phyloP scores from a whole-genome alignment of 2,797 vertebrate genomes.

The Epinephelus awoara region DNA sequence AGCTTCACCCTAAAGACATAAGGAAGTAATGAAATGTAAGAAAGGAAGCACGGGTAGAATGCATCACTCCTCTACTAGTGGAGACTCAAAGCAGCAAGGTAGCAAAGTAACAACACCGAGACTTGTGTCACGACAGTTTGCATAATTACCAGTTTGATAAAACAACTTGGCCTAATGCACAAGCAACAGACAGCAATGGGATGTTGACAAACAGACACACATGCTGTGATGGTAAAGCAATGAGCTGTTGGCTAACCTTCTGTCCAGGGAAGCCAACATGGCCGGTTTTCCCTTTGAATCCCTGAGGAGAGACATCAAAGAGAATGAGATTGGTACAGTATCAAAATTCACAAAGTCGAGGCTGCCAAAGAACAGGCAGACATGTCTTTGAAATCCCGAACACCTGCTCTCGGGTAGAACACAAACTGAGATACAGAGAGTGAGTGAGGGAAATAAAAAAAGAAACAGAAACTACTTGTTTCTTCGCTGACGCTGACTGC shows the following conservation, averaged over 20 bases:
- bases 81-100: neutral
- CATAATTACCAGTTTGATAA: slow-evolving; percentile 30
- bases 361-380: slow-evolving; percentile 67
- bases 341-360: slow-evolving; percentile 72
- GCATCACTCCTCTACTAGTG: neutral
- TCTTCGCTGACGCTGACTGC: slow-evolving; percentile 31
- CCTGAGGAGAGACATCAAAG: slow-evolving; percentile 86
- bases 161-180: slow-evolving; percentile 19
- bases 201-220: slow-evolving; percentile 17
- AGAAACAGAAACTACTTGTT: slow-evolving; percentile 27
- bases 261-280: slow-evolving; percentile 93
- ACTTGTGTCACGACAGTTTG: slow-evolving; percentile 2
- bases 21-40: slow-evolving; percentile 15
- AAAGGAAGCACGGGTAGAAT: slow-evolving; percentile 1
- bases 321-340: slow-evolving; percentile 60
- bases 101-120: neutral
- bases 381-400: slow-evolving; percentile 75
- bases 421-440: slow-evolving; percentile 61
- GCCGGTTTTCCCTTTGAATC: slow-evolving; percentile 96
- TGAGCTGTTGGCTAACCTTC: slow-evolving; percentile 87
- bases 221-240: slow-evolving; percentile 32
- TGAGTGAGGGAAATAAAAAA: slow-evolving; percentile 24
- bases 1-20: slow-evolving; percentile 88
- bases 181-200: slow-evolving; percentile 17
- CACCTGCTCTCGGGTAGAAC: slow-evolving; percentile 71